These are phyloP conservation scores for Callinectes sapidus DNA, from an alignment of 2,888 invertebrate genomes.

Conservation along the genomic window DNA sequence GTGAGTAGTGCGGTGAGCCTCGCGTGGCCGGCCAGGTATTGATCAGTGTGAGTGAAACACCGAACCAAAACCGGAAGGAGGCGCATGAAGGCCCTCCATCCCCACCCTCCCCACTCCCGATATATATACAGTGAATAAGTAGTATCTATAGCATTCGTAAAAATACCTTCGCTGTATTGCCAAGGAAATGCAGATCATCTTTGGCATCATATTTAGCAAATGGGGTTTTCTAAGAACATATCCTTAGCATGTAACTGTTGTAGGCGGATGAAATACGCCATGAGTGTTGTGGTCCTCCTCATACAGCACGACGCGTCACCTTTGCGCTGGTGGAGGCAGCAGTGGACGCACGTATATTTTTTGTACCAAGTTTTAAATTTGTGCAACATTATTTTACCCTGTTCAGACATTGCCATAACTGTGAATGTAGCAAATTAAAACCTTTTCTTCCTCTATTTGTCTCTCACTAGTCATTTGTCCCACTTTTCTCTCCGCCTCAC, in stretches of 20 bases:
- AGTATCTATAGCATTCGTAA: no score
- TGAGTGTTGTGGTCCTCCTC: background rate
- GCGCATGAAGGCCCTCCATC: background rate
- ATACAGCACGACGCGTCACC: background rate
- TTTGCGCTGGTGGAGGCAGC: background rate
- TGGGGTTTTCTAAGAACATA: background rate
- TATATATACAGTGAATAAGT: no score
- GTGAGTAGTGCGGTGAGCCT: background rate
- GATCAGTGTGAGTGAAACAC: constrained; percentile 20
- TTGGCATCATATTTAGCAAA: background rate
- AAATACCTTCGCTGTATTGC: background rate
- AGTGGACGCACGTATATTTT: background rate
- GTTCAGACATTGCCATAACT: background rate
- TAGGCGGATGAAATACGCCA: background rate
- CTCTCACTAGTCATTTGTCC: background rate
- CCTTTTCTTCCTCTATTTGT: background rate
- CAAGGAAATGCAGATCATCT: background rate
- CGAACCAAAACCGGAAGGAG: background rate
- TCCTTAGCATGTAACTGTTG: background rate
- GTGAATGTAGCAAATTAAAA: background rate
- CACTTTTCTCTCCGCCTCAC: background rate
- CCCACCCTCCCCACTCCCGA: background rate
- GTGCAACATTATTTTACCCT: background rate
- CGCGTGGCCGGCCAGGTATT: constrained; percentile 16
- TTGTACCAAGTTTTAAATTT: background rate